phyloP scores from a whole-genome alignment of 2,888 invertebrate genomes.

The Bhutanitis thaidina region DNA sequence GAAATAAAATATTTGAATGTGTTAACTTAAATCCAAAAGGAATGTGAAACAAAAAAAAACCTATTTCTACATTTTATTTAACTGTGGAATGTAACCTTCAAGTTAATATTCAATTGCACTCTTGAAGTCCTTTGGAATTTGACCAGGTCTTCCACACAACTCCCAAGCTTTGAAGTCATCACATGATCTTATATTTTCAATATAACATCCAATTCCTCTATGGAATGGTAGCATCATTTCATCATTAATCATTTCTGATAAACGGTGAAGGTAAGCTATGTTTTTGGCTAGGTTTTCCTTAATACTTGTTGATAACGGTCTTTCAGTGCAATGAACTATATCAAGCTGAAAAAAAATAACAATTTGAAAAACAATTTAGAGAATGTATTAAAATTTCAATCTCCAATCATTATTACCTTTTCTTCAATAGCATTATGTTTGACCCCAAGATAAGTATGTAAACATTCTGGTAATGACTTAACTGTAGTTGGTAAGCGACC shows the following conservation, averaged over 20 bases:
- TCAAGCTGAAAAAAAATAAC: conserved; percentile 54
- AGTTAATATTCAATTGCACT: conserved; percentile 69
- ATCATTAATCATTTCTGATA: conserved; percentile 67
- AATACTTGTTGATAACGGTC: conserved; percentile 57
- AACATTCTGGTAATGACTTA: conserved; percentile 60
- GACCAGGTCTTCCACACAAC: conserved; percentile 60
- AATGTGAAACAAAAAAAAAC: conserved; percentile 24
- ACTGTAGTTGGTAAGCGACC: conserved; percentile 56
- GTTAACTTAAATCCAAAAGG: background rate
- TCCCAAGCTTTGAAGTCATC: conserved; percentile 75
- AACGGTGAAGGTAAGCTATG: conserved; percentile 62
- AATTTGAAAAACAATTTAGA: background rate
- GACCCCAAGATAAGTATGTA: conserved; percentile 65
- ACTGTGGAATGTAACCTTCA: conserved; percentile 44
- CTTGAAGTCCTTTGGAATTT: conserved; percentile 69
- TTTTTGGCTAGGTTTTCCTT: conserved; percentile 69
- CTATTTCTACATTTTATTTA: conserved; percentile 43
- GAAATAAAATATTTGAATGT: background rate
- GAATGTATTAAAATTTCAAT: no score
- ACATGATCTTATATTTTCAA: conserved; percentile 62
- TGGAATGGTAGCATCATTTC: conserved; percentile 68
- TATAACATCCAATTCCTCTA: conserved; percentile 65
- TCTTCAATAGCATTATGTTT: conserved; percentile 56
- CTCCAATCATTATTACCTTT: conserved; percentile 56
- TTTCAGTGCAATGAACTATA: conserved; percentile 63